phyloP scores from a whole-genome alignment of 2,888 invertebrate species.

The Epinotia demarniana region DNA sequence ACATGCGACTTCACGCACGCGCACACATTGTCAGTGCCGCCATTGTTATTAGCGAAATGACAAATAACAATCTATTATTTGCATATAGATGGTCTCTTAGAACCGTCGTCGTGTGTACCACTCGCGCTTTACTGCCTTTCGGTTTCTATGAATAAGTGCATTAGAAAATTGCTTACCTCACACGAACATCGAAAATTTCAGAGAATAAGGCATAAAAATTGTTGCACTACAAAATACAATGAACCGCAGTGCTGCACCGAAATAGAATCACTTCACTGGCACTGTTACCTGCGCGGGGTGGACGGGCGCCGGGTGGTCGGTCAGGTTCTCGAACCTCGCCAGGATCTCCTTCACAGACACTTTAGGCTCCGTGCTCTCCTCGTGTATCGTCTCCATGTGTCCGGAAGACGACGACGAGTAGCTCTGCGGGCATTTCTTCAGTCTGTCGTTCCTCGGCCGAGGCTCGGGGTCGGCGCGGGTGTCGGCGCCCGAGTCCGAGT shows the following conservation, averaged over 20 bases:
- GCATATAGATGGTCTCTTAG: conserved; percentile 22
- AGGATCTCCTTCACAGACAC: conserved; percentile 93
- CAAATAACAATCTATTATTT: conserved; percentile 37
- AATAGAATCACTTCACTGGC: conserved; percentile 34
- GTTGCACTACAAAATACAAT: conserved; percentile 7
- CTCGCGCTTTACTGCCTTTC: conserved; percentile 8
- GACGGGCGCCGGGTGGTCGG: conserved; percentile 69
- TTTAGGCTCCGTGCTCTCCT: conserved; percentile 91
- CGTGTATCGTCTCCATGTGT: conserved; percentile 93
- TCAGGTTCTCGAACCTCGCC: conserved; percentile 91
- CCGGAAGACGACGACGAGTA: conserved; percentile 85
- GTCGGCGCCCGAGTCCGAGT: conserved; percentile 88
- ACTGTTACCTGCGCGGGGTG: conserved; percentile 56
- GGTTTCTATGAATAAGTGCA: conserved; percentile 6
- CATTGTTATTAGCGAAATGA: conserved; percentile 35
- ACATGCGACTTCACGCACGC: conserved; percentile 43
- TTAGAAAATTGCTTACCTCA: conserved; percentile 15
- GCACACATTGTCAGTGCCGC: conserved; percentile 18
- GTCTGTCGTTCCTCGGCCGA: conserved; percentile 59
- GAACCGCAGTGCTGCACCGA: neutral
- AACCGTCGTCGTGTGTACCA: neutral
- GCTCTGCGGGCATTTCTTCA: conserved; percentile 78
- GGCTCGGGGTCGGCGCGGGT: conserved; percentile 79
- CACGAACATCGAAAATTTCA: neutral
- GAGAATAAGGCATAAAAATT: neutral